These are phyloP conservation scores for Rhagoletis pomonella DNA, from an alignment of 1,140 invertebrate genomes.

Conservation along the genomic window DNA sequence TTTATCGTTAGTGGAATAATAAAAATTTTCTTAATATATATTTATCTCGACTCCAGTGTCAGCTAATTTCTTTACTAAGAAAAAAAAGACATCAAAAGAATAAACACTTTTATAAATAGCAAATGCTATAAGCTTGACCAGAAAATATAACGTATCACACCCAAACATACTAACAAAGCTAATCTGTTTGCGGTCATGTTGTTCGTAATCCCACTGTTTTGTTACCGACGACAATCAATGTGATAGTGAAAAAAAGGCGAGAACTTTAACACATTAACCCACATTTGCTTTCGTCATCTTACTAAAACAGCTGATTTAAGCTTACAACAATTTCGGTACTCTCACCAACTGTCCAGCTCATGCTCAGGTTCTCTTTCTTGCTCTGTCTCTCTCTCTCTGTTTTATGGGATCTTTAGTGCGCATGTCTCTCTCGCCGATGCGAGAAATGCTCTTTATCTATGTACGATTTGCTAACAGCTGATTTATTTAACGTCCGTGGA, in stretches of 20 bases:
- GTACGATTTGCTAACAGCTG: not conserved
- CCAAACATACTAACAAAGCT: no score
- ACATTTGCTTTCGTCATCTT: constrained; percentile 1
- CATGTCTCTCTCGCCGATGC: not conserved
- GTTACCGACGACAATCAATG: constrained; percentile 3
- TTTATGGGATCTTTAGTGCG: constrained; percentile 6
- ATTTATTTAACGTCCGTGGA: not conserved
- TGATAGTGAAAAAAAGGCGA: constrained; percentile 6
- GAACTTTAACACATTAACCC: constrained; percentile 42
- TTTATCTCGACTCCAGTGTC: no score
- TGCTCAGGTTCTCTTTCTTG: not conserved
- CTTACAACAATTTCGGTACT: not conserved
- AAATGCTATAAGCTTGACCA: no score
- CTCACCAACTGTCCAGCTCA: not conserved
- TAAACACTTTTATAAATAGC: no score
- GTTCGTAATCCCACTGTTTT: not conserved
- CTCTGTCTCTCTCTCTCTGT: not conserved
- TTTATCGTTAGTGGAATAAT: no score
- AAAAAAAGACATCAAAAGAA: no score
- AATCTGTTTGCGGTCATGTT: no score
- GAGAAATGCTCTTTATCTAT: not conserved
- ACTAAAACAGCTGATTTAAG: constrained; percentile 16
- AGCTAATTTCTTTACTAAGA: no score
- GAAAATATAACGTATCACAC: no score
- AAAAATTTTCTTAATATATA: no score